Evolutionary conservation across 2,797 vertebrate genomes (phyloP).

Genomic region (Chelon labrosus): DNA sequence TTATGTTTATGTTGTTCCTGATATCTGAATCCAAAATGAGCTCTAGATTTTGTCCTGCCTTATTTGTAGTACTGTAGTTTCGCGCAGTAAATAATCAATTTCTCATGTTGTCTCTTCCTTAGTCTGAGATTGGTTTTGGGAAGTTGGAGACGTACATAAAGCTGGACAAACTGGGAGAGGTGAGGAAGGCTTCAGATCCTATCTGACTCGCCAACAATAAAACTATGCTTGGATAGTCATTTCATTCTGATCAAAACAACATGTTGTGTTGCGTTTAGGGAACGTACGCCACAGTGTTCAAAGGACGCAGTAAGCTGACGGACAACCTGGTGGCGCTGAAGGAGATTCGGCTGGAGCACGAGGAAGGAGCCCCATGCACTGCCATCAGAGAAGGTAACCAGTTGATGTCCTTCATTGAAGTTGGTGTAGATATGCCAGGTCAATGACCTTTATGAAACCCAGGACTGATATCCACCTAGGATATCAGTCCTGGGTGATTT

Average conservation of each 20-base stretch:
- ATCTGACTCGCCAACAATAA: rapidly evolving
- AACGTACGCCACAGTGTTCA: conserved; percentile 98
- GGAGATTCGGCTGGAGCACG: conserved; percentile 97
- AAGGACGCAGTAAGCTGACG: conserved; percentile 97
- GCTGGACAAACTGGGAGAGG: conserved; percentile 99
- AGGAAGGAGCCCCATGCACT: conserved; percentile 97
- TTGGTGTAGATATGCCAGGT: too few species aligned
- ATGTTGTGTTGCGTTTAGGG: conserved; percentile 82
- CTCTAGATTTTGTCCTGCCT: not conserved
- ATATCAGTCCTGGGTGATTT: too few species aligned
- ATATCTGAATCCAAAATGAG: not conserved
- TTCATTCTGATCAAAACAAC: not conserved
- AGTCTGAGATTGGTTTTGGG: conserved; percentile 99
- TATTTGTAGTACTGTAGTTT: not conserved
- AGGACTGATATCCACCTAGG: too few species aligned
- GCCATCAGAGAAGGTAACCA: conserved; percentile 94
- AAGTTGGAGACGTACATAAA: conserved; percentile 99
- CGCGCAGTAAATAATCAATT: not conserved
- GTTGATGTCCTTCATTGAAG: too few species aligned
- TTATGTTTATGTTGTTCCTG: too few species aligned
- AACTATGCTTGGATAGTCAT: not conserved
- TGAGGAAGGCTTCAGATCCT: conserved; percentile 61
- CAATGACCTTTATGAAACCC: too few species aligned
- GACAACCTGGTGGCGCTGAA: conserved; percentile 98
- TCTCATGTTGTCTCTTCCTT: conserved; percentile 9